Base-by-base conservation (phyloP, 2,888 invertebrate genomes). In the Halictus ligatus region DNA sequence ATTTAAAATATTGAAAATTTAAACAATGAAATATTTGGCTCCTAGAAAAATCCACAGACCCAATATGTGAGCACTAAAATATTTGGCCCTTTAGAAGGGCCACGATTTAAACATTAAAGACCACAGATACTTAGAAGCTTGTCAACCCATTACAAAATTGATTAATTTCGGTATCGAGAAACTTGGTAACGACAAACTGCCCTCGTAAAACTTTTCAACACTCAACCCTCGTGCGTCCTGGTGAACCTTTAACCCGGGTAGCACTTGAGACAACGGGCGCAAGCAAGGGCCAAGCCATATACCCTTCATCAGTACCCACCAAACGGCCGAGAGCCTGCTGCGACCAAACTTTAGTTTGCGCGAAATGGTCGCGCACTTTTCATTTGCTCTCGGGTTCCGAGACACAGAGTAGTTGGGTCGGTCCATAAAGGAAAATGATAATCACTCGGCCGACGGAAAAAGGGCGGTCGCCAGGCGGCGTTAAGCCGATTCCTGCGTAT, bases 401-500 rank as follows among this genome's bases (percentile, higher is more conserved):
- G 15, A 25, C n/a, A n/a, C 25, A 25, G 60, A n/a, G 60, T n/a
- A 25, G 35, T 1, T 60, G 12, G 60, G 67, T 18, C 67, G 67
- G 67, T 29, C 75, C 72, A 10, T 29, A 40, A 67, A 29, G 46
- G 72, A 6, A 71, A 13, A 77, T 29, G 67, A 76, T 74, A 67
- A 82, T 77, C 73, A 77, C 54, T 54, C 46, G 82, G 50, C 58
- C 13, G n/a, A 1, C 50, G 83, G 43, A 75, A 46, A 50, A 25
- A 60, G 67, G 75, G 7, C 54, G 83, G 40, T 76, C 71, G 64
- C 21, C 67, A 18, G 25, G 10, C 15, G 21, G 78, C 73, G 48
- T 74, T 79, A 75, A 76, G 73, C 78, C 75, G 89, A 76, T 84
- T 79, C 60, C 46, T 40, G 13, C 71, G 77, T 71, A 82, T 88